Evolutionary conservation across 2,888 invertebrate genomes (phyloP).

Genomic region (Junonia oenone): DNA sequence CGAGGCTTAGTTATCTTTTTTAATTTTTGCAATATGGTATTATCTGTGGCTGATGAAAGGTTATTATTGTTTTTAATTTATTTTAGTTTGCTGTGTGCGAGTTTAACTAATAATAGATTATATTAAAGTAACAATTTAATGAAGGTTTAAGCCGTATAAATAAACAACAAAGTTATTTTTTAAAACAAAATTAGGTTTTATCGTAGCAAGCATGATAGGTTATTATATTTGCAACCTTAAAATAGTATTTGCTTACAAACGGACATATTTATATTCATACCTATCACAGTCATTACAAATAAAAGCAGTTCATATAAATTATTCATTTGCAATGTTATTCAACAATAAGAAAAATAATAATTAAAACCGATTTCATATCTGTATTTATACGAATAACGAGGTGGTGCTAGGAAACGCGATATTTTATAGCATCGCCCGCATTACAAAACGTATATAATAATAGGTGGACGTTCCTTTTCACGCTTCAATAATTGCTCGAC

Average conservation of each 20-base stretch:
- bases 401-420: slow-evolving; percentile 66
- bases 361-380: slow-evolving; percentile 10
- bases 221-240: no score
- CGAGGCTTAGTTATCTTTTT: slow-evolving; percentile 27
- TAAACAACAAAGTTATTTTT: no score
- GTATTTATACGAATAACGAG: slow-evolving; percentile 29
- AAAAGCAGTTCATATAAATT: not conserved
- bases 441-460: slow-evolving; percentile 76
- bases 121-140: no score
- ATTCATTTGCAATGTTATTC: not conserved
- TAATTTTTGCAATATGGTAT: slow-evolving; percentile 23
- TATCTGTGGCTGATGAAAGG: slow-evolving; percentile 1
- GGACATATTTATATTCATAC: no score
- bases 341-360: not conserved
- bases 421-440: slow-evolving; percentile 76
- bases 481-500: slow-evolving; percentile 80
- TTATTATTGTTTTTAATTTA: not conserved
- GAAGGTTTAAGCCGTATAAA: no score
- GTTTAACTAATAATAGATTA: not conserved
- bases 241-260: no score
- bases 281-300: not conserved
- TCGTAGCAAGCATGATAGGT: no score
- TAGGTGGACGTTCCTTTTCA: slow-evolving; percentile 79
- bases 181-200: no score
- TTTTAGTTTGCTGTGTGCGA: not conserved